A percentile compares a stretch with the other conserved stretches of the same genome.
Conservation (phyloP, 2,888 invertebrate species). For the Tuberolachnus salignus region DNA sequence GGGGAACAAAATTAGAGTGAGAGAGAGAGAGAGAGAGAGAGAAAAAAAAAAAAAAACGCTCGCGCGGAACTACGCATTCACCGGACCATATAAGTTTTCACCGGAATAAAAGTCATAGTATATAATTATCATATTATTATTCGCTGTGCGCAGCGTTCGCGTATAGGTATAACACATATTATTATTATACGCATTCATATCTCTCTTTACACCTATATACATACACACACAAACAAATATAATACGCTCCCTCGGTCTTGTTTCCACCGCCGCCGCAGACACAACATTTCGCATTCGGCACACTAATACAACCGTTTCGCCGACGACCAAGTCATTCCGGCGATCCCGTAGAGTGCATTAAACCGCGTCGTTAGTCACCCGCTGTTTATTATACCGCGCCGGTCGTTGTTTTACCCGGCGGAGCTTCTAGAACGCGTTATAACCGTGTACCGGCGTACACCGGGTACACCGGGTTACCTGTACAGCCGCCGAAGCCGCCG, state of each 20-base stretch:
- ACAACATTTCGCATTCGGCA: slow-evolving; percentile 28
- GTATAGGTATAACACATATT: not conserved
- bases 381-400: not conserved
- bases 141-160: too few relatives aligned
- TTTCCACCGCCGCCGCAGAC: not conserved
- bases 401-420: too few relatives aligned
- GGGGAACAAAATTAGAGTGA: too few relatives aligned
- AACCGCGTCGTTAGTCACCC: slow-evolving; percentile 12
- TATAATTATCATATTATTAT: not conserved
- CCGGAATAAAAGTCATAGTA: slow-evolving; percentile 27
- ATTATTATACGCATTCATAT: not conserved
- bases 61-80: slow-evolving; percentile 12
- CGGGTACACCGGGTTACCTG: too few relatives aligned
- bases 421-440: too few relatives aligned
- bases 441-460: too few relatives aligned
- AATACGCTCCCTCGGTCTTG: too few relatives aligned
- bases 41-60: slow-evolving; percentile 18
- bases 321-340: slow-evolving; percentile 22
- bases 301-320: slow-evolving; percentile 40
- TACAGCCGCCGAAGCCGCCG: too few relatives aligned
- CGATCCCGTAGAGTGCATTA: slow-evolving; percentile 39
- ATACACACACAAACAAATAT: too few relatives aligned
- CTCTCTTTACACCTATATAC: too few relatives aligned
- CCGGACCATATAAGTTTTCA: slow-evolving; percentile 33
- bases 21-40: too few relatives aligned